Conservation (phyloP, 2,888 invertebrate genomes). For the Apotomis turbidana region DNA sequence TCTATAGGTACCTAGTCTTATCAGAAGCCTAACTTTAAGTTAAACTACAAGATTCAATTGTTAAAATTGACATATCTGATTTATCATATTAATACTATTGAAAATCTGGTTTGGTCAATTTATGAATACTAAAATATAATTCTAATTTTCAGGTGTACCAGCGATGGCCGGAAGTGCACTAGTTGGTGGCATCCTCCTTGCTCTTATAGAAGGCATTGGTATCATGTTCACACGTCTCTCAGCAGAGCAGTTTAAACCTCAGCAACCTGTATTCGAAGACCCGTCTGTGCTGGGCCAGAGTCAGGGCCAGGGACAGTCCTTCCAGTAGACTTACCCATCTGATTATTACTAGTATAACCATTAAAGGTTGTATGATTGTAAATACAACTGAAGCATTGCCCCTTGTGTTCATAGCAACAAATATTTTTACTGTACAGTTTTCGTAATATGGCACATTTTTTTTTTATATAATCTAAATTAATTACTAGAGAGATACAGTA, state of each 20-base stretch:
- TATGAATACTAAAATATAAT: too few species aligned
- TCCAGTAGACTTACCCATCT: constrained; percentile 58
- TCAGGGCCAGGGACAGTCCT: constrained; percentile 65
- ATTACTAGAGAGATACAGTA: too few species aligned
- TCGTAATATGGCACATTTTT: not conserved
- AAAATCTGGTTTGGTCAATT: too few species aligned
- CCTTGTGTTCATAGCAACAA: constrained; percentile 8
- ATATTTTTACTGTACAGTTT: constrained; percentile 31
- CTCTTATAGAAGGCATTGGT: constrained; percentile 98
- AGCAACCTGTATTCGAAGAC: constrained; percentile 89
- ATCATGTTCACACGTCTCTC: constrained; percentile 96
- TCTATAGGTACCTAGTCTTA: too few species aligned
- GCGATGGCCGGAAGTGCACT: constrained; percentile 98
- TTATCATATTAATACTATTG: too few species aligned
- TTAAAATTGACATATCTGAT: too few species aligned
- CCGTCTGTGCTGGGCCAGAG: constrained; percentile 88
- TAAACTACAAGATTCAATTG: too few species aligned
- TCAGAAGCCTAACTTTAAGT: too few species aligned
- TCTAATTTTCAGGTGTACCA: constrained; percentile 83
- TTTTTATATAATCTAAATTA: too few species aligned
- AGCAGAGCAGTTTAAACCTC: constrained; percentile 96
- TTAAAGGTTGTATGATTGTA: not conserved
- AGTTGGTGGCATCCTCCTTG: constrained; percentile 97
- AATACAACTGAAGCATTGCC: constrained; percentile 1
- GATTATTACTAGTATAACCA: not conserved